Evolutionary conservation across 2,888 invertebrate genomes (phyloP).

Genomic region (Rapana venosa): DNA sequence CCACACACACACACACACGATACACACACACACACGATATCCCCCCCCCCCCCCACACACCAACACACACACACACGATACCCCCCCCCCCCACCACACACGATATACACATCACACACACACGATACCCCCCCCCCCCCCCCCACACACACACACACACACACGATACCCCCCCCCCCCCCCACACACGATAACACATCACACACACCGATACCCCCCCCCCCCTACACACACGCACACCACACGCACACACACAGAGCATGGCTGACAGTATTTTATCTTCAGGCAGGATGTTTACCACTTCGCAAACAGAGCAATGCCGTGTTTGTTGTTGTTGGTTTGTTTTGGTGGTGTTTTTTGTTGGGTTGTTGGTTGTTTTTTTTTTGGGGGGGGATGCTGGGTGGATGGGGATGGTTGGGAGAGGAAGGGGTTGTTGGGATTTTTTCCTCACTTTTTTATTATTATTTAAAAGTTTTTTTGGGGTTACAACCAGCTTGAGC

Average conservation of each 20-base stretch:
- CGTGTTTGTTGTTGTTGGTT: too few species aligned
- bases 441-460: too few species aligned
- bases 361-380: too few species aligned
- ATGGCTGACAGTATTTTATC: neutral
- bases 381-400: too few species aligned
- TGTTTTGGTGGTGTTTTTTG: too few species aligned
- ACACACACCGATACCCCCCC: neutral
- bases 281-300: neutral
- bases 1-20: too few species aligned
- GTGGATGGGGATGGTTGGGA: too few species aligned
- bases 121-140: neutral
- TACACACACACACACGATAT: neutral
- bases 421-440: too few species aligned
- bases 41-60: too few species aligned
- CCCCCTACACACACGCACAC: neutral
- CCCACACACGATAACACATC: neutral
- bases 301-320: neutral
- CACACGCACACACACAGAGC: neutral
- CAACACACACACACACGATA: neutral
- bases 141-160: constrained; percentile 2
- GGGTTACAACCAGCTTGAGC: too few species aligned
- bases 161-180: neutral
- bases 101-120: constrained; percentile 20
- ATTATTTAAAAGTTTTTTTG: too few species aligned
- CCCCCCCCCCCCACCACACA: neutral